Percentiles rank a stretch among this genome's conserved stretches.
Evolutionary conservation across 2,888 invertebrate species (phyloP).

Genomic region (Eupeodes latifasciatus): DNA sequence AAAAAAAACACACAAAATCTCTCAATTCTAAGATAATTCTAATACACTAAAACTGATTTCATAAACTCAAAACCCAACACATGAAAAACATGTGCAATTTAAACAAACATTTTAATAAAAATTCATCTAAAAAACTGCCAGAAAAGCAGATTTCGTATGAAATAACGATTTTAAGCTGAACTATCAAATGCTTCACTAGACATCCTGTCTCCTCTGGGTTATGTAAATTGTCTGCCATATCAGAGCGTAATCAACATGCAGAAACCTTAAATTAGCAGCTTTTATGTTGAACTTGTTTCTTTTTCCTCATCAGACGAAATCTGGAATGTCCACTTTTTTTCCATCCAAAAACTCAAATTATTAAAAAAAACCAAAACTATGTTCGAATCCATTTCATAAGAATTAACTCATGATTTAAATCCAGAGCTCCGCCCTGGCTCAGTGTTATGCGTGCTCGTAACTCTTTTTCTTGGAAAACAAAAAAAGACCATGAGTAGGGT

Average conservation of each 20-base stretch:
- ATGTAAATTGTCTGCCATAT: neutral
- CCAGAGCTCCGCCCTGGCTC: slow-evolving; percentile 74
- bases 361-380: neutral
- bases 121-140: too few species aligned
- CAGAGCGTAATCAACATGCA: neutral
- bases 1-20: too few species aligned
- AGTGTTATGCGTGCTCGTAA: slow-evolving; percentile 36
- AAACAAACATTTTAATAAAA: too few species aligned
- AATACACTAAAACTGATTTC: too few species aligned
- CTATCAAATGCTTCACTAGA: neutral
- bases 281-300: neutral
- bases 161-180: too few species aligned
- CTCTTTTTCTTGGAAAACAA: slow-evolving; percentile 51
- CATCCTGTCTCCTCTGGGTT: neutral
- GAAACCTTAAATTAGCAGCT: slow-evolving; percentile 37
- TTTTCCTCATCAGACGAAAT: slow-evolving; percentile 22
- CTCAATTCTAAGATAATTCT: too few species aligned
- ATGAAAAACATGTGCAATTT: too few species aligned
- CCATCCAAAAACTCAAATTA: slow-evolving; percentile 28
- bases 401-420: slow-evolving; percentile 52
- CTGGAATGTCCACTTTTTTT: slow-evolving; percentile 57
- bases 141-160: too few species aligned
- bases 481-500: too few species aligned
- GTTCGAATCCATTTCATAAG: slow-evolving; percentile 29
- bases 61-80: too few species aligned